These are phyloP conservation scores for Acromyrmex charruanus DNA, from an alignment of 1,140 invertebrate species.

Conservation along the genomic window DNA sequence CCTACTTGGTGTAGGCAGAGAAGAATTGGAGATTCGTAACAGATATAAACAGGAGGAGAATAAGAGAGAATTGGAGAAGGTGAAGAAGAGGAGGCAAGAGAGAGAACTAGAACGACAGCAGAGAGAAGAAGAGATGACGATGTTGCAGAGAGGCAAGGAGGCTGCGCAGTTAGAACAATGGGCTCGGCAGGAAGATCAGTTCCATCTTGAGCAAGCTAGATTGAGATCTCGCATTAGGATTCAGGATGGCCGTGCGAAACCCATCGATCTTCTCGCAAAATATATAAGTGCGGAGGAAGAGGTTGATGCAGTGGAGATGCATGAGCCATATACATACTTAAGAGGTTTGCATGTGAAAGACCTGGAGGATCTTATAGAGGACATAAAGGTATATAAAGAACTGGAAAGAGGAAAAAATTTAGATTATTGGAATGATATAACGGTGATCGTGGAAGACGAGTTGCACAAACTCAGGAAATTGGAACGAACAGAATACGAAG, in stretches of 20 bases:
- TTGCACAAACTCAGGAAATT: conserved; percentile 94
- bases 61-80: conserved; percentile 95
- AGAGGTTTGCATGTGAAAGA: conserved; percentile 97
- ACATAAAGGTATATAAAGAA: conserved; percentile 97
- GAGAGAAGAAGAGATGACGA: conserved; percentile 95
- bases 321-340: conserved; percentile 98
- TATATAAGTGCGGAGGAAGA: conserved; percentile 98
- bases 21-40: conserved; percentile 95
- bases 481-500: conserved; percentile 89
- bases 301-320: conserved; percentile 98
- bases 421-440: conserved; percentile 99
- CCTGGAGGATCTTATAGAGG: conserved; percentile 98
- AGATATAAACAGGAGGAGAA: conserved; percentile 96
- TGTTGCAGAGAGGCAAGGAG: conserved; percentile 96
- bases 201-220: conserved; percentile 96
- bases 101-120: conserved; percentile 96
- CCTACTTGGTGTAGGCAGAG: conserved; percentile 91
- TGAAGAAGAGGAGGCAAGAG: conserved; percentile 96
- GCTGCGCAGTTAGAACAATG: conserved; percentile 97
- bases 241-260: conserved; percentile 98
- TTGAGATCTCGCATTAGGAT: conserved; percentile 97
- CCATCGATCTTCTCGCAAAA: conserved; percentile 98
- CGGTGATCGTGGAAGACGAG: conserved; percentile 98
- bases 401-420: conserved; percentile 94
- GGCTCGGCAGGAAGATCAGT: conserved; percentile 97